These are phyloP conservation scores for Phenacoccus solenopsis DNA, from an alignment of 1,140 invertebrate species.

Conservation along the genomic window DNA sequence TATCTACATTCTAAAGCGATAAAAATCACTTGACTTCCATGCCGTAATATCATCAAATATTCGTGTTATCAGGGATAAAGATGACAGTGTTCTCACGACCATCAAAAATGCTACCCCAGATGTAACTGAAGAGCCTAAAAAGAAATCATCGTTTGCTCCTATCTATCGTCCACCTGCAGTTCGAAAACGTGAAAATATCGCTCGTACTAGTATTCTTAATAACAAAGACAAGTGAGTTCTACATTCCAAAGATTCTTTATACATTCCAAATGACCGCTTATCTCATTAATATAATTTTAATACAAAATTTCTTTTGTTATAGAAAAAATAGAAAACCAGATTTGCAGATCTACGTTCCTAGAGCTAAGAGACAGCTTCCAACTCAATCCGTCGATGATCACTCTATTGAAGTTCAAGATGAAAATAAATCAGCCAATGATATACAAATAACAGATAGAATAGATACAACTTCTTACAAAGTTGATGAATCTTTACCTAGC, in stretches of 20 bases:
- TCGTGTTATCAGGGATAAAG: neutral
- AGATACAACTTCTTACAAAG: no score
- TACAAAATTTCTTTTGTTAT: no score
- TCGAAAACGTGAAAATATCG: constrained; percentile 27
- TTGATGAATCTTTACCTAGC: no score
- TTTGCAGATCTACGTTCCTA: constrained; percentile 60
- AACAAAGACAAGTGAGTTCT: constrained; percentile 25
- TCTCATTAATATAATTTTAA: neutral
- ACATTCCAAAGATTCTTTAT: neutral
- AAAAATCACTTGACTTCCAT: no score
- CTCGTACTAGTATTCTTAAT: neutral
- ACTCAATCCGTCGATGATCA: neutral
- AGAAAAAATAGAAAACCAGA: constrained; percentile 45
- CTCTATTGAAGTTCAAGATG: neutral
- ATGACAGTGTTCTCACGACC: neutral
- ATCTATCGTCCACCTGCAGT: constrained; percentile 37
- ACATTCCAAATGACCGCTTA: neutral
- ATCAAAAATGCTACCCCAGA: neutral
- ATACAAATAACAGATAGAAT: no score
- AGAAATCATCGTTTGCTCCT: neutral
- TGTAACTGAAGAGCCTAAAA: neutral
- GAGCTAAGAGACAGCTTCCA: constrained; percentile 36
- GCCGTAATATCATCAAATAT: no score
- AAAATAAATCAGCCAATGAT: neutral
- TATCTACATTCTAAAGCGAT: no score